Percentiles rank a stretch among this genome's conserved stretches.
phyloP scores from a whole-genome alignment of 1,140 invertebrate genomes.

The Gryon sp. region DNA sequence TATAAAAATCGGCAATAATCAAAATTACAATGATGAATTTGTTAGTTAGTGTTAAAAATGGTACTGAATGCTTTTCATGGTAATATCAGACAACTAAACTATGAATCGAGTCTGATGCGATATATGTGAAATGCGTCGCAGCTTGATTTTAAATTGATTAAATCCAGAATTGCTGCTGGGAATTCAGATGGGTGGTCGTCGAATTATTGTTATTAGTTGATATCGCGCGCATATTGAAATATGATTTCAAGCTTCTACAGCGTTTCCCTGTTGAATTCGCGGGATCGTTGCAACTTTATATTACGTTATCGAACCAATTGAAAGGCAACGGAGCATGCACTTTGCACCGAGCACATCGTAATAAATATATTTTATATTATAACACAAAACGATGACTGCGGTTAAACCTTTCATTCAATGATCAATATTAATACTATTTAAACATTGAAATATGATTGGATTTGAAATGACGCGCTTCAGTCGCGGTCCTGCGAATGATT shows the following conservation, averaged over 20 bases:
- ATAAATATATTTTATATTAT: constrained; percentile 58
- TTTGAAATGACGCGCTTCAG: constrained; percentile 22
- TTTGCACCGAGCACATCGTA: constrained; percentile 3
- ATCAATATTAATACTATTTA: constrained; percentile 45
- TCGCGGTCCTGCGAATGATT: background rate
- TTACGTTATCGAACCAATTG: constrained; percentile 51
- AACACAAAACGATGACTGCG: constrained; percentile 47
- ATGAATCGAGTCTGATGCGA: constrained; percentile 49
- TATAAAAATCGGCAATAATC: constrained; percentile 28
- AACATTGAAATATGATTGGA: constrained; percentile 28
- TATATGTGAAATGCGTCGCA: constrained; percentile 49
- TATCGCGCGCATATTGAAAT: constrained; percentile 61
- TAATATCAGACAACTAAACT: constrained; percentile 41
- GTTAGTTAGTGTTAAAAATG: constrained; percentile 49
- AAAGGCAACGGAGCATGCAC: constrained; percentile 43
- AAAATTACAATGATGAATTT: constrained; percentile 53
- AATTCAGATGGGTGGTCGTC: constrained; percentile 54
- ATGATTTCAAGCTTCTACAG: constrained; percentile 49
- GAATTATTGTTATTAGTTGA: constrained; percentile 65
- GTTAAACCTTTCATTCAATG: constrained; percentile 33
- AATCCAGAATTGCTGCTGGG: constrained; percentile 58
- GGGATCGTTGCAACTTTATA: constrained; percentile 44
- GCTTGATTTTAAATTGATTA: constrained; percentile 64
- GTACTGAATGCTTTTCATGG: constrained; percentile 40
- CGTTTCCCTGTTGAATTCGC: constrained; percentile 8